Percentiles rank a stretch among this genome's conserved stretches.
Evolutionary conservation across 1,140 invertebrate genomes (phyloP).

Genomic region (Philotrypesis tridentata): DNA sequence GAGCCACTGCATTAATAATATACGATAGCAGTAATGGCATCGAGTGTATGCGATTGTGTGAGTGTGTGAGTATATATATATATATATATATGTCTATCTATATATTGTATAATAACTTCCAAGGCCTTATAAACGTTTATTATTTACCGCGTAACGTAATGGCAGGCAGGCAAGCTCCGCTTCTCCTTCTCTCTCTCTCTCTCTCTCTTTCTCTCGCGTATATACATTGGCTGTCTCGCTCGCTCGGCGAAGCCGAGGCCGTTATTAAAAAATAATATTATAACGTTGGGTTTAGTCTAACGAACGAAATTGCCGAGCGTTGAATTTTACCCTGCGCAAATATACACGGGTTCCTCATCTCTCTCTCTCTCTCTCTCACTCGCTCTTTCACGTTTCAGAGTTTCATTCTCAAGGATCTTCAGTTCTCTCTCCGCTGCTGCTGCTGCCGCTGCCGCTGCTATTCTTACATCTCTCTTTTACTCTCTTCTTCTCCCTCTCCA

Average conservation of each 20-base stretch:
- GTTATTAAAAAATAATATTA: constrained; percentile 70
- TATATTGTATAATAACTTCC: constrained; percentile 75
- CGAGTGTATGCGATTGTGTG: constrained; percentile 66
- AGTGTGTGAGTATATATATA: constrained; percentile 38
- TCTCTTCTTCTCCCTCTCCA: constrained; percentile 34
- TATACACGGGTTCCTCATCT: constrained; percentile 57
- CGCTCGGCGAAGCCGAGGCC: constrained; percentile 50
- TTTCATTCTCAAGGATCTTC: constrained; percentile 42
- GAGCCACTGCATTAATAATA: constrained; percentile 74
- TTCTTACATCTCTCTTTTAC: constrained; percentile 8
- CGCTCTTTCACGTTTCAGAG: constrained; percentile 40
- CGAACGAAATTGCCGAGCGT: constrained; percentile 63
- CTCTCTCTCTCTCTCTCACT: constrained; percentile 40
- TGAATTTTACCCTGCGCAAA: constrained; percentile 63
- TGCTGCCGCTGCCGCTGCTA: too few species aligned
- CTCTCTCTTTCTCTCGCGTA: constrained; percentile 43
- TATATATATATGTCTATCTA: constrained; percentile 54
- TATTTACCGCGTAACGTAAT: constrained; percentile 74
- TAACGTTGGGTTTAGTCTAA: constrained; percentile 63
- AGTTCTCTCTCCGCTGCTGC: constrained; percentile 10
- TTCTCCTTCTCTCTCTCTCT: constrained; percentile 59
- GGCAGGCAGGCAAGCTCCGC: constrained; percentile 62
- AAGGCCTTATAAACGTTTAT: constrained; percentile 75
- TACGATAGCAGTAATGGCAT: constrained; percentile 73
- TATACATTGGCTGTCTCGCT: constrained; percentile 31